Base-by-base conservation (phyloP, 2,797 vertebrate species). In the Pangasius djambal region DNA sequence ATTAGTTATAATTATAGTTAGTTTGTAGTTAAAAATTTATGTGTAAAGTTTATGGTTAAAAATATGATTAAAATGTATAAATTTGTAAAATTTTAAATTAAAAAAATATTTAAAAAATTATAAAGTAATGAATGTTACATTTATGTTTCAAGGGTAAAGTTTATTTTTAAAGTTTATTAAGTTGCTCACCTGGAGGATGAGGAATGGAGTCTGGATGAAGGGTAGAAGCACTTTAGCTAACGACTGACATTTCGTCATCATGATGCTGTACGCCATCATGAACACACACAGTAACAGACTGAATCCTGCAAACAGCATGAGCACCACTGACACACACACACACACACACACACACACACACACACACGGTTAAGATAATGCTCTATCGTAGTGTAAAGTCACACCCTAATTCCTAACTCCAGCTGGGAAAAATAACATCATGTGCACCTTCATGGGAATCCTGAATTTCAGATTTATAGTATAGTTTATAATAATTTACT, bases 161-260 rank as follows among this genome's bases (percentile, higher is more conserved):
- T 55, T 55, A 16, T 28, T 44, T 6, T 4, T 10, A 40, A 37
- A 15, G 15, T 50, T 50, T 48, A 6, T 50, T 9, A 18, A 4
- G 16, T 25, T 85, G 34, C 74, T 95, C 89, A 98, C 98, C 98
- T 99, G 98, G 52, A 97, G 87, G 3, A 89, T 59, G 50, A 98
- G 93, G 86, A 98, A 99, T 55, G 96, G 1, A 0, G 97, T 96
- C 92, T 97, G 97, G 0, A 97, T 87, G 94, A 95, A 94, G 0
- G 97, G 96, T 63, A 96, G 95, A 72, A 97, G 0, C 1, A 97
- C 90, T 5, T 95, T 92, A 4, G 95, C 83, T 0, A 83, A 82
- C 0, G 95, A 93, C 63, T 93, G 96, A 92, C 97, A 97, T 0
- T 93, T 88, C 50, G 78, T 86, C 91, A 96, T 94, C 31, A 93